Evolutionary conservation across 1,140 invertebrate species (phyloP), one percentile per base, ranked within the genome.

Genomic region (Dolichoris vasculosae): DNA sequence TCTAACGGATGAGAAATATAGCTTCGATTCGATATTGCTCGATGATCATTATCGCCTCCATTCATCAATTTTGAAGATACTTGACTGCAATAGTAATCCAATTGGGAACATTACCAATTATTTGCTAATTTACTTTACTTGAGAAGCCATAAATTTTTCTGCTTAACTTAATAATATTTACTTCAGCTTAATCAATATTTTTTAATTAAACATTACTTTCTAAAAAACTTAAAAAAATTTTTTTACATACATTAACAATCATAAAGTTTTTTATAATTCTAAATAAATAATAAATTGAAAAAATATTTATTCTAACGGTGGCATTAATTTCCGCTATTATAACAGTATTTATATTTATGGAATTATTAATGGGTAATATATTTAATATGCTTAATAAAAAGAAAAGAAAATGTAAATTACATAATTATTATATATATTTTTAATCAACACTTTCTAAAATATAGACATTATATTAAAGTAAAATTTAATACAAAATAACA

Each of bases 1-100:
- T 92, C 92, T 20, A 89, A 86, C 9, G 92, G 91, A 69, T 92
- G 90, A 9, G 91, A 87, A 15, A 90, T 87, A 59, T 92, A 93
- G 13, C 90, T 91, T 43, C 87, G 90, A 88, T 93, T 93, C 64
- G 92, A 87, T 17, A 93, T 90, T 11, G 92, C 92, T 77, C 91
- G 88, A 0, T 88, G 88, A 32, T 91, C 89, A n/a, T 92, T 90
- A 80, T 88, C 85, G 78, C 89, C 89, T 67, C 88, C 90, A 64
- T 87, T 90, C 38, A 87, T 89, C 75, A 93, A 85, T 73, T 92
- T 92, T 20, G 91, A 90, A 55, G 92, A 93, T 1, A 93, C 43
- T 88, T 92, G 91, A 79, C 92, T 93, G 82, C 59, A 91, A 90
- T 9, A 23, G 7, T 55, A 26, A 48, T 67, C 76, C 8, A 20